Evolutionary conservation across 2,797 vertebrate genomes (phyloP).

Genomic region (Brachyalestes nurse): DNA sequence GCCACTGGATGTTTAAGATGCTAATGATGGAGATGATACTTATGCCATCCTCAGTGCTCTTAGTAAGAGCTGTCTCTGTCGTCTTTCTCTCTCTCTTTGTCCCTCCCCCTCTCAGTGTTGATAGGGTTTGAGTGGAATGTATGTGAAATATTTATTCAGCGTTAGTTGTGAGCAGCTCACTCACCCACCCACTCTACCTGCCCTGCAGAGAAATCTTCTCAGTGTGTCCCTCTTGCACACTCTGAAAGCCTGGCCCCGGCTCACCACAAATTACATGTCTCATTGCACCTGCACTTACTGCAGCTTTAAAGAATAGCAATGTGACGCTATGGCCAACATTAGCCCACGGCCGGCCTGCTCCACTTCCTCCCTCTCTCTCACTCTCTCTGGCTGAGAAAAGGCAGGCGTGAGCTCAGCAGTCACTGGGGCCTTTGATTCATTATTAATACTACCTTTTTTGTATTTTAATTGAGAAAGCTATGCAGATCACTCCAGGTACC

Average conservation of each 20-base stretch:
- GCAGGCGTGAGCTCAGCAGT: conserved; percentile 57
- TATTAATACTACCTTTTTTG: conserved; percentile 64
- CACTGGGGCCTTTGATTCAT: conserved; percentile 68
- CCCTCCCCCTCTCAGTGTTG: conserved; percentile 57
- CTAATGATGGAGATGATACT: conserved; percentile 60
- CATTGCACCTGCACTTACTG: conserved; percentile 76
- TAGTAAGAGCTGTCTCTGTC: conserved; percentile 32
- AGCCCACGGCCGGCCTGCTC: conserved; percentile 62
- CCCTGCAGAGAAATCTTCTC: conserved; percentile 77
- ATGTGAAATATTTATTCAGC: conserved; percentile 82
- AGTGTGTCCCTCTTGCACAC: conserved; percentile 72
- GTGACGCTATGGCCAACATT: conserved; percentile 64
- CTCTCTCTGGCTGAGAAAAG: conserved; percentile 35
- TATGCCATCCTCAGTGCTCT: conserved; percentile 54
- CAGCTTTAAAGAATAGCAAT: conserved; percentile 71
- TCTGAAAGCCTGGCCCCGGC: conserved; percentile 73
- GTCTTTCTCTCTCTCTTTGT: conserved; percentile 25
- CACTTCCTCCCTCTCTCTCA: not conserved
- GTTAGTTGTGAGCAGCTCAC: conserved; percentile 70
- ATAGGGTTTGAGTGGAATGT: conserved; percentile 77
- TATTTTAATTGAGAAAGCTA: conserved; percentile 70
- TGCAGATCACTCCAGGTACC: conserved; percentile 63
- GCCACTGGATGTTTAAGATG: conserved; percentile 30
- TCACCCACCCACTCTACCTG: conserved; percentile 79
- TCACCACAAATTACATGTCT: conserved; percentile 79